phyloP scores from a whole-genome alignment of 2,888 invertebrate genomes.

The Eupithecia subumbrata region DNA sequence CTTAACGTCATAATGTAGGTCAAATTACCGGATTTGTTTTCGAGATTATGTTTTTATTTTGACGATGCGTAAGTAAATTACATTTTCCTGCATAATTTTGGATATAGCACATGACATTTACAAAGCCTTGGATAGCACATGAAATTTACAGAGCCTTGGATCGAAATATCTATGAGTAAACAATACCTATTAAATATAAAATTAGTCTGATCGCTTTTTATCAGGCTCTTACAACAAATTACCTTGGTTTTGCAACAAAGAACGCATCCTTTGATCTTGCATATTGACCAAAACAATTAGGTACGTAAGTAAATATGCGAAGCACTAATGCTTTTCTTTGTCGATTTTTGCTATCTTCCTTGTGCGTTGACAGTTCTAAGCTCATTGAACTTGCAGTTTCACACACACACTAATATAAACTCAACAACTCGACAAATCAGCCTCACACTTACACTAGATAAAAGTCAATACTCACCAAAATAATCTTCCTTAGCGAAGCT shows the following conservation, averaged over 20 bases:
- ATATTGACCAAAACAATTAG: not conserved
- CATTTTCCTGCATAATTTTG: not conserved
- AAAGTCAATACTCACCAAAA: constrained; percentile 34
- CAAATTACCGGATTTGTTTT: constrained; percentile 25
- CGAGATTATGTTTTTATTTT: constrained; percentile 11
- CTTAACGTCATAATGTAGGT: constrained; percentile 28
- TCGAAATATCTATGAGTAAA: not conserved
- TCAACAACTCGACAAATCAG: not conserved
- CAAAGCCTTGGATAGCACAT: not conserved
- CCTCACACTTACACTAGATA: not conserved
- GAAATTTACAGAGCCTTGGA: not conserved
- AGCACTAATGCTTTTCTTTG: not conserved
- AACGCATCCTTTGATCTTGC: not conserved
- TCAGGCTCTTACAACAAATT: not conserved
- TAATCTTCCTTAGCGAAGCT: constrained; percentile 25
- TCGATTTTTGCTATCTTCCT: not conserved
- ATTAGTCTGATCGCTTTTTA: not conserved
- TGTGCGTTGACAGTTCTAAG: not conserved
- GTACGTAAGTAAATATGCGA: not conserved
- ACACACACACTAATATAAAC: not conserved
- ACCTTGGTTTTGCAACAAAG: not conserved
- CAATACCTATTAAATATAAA: not conserved
- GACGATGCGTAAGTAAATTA: not conserved
- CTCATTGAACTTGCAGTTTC: not conserved
- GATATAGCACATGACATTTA: not conserved